Conservation (phyloP, 2,113 vertebrate genomes). For the Chaetops frenatus region DNA sequence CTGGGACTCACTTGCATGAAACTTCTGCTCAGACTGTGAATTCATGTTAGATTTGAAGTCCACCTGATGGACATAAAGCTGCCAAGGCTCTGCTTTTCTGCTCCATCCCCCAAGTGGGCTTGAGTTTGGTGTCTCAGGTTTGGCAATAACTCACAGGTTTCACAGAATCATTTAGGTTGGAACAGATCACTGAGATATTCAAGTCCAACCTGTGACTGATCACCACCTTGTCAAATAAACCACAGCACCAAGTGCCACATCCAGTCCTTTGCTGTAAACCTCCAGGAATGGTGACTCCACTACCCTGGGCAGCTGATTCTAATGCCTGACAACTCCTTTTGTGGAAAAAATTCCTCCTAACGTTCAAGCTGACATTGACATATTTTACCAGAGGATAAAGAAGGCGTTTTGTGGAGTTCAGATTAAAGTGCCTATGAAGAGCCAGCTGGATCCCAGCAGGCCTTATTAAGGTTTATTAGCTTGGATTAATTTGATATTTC, state of each 20-base stretch:
- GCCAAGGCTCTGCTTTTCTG: not conserved
- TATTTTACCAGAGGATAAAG: not conserved
- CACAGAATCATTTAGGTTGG: not conserved
- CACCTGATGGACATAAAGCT: fast-evolving
- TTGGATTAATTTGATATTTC: not conserved
- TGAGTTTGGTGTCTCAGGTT: not conserved
- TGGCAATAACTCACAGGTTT: not conserved
- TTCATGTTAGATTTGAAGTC: not conserved
- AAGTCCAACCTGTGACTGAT: not conserved
- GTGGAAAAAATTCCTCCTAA: not conserved
- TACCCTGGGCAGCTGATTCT: not conserved
- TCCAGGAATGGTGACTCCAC: not conserved
- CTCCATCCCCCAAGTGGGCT: too few species aligned
- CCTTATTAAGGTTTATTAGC: not conserved
- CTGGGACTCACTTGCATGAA: not conserved
- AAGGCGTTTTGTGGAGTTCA: not conserved
- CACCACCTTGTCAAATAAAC: not conserved
- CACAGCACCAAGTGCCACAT: not conserved
- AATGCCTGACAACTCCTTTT: fast-evolving
- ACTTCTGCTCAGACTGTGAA: not conserved
- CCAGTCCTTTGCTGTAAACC: not conserved
- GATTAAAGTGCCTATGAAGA: not conserved
- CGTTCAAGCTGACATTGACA: not conserved
- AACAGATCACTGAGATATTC: not conserved
- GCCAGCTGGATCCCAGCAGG: not conserved